These are phyloP conservation scores for Lutraria rhynchaena DNA, from an alignment of 1,140 invertebrate genomes.

Conservation along the genomic window DNA sequence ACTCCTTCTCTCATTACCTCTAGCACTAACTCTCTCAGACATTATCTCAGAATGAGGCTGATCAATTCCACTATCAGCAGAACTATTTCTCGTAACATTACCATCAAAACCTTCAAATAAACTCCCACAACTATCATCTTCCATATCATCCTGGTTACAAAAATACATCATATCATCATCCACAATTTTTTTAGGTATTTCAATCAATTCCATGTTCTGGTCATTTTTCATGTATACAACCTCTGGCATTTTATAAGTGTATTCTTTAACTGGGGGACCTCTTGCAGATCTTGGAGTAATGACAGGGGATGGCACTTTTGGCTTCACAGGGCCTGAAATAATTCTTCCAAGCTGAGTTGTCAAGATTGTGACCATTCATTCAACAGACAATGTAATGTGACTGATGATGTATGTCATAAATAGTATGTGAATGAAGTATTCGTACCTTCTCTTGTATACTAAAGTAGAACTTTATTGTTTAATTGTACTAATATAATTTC, in stretches of 20 bases:
- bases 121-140: conserved; percentile 31
- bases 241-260: conserved; percentile 53
- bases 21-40: conserved; percentile 19
- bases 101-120: conserved; percentile 46
- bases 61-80: conserved; percentile 17
- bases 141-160: conserved; percentile 43
- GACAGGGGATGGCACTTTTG: too few species aligned
- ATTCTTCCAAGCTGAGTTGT: too few species aligned
- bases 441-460: too few species aligned
- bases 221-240: conserved; percentile 59
- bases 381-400: too few species aligned
- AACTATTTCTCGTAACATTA: neutral
- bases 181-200: conserved; percentile 36
- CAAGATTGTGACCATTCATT: too few species aligned
- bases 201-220: conserved; percentile 54
- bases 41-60: neutral
- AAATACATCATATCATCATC: conserved; percentile 61
- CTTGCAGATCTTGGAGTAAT: conserved; percentile 1
- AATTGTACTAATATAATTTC: too few species aligned
- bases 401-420: too few species aligned
- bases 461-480: too few species aligned
- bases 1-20: neutral
- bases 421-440: too few species aligned
- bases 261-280: conserved; percentile 20
- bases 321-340: conserved; percentile 5